Base-by-base conservation (phyloP, 2,113 vertebrate species). In the Hirundichthys speculiger region DNA sequence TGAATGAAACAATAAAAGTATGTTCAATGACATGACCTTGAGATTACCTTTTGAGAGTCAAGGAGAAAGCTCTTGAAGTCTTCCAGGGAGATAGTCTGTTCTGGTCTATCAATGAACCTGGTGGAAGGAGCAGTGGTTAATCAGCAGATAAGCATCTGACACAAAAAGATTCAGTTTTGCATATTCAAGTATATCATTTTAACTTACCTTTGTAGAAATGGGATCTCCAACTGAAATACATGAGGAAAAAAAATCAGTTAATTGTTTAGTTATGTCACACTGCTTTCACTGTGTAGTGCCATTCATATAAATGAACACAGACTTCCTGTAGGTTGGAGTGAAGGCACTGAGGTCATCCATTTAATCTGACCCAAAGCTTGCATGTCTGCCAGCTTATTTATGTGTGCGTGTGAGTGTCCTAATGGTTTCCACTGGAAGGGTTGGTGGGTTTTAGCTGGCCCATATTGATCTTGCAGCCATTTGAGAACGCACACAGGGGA, bases 1-100 rank as follows among this genome's bases (percentile, higher is more conserved):
- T 9, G 20, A 54, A n/a, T 4, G 3, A 49, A 38, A 52, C 2
- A 0, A 52, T 66, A 52, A 18, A 24, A 24, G 51, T 51, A 9
- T 43, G 9, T 2, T 47, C 25, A 13, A 21, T 9, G 4, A 54
- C n/a, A 49, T 3, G 12, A 21, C 10, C 1, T 1, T 43, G 10
- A 20, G 4, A 42, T 70, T 88, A 98, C 98, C 94, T 93, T 95
- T 85, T 99, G 98, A 87, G 88, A 93, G 12, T 98, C 95, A 40
- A 96, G 77, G 7, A 99, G 89, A 82, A 99, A 99, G 61, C 84
- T 92, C 90, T 96, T 95, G 80, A 98, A 94, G 58, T 98, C 94
- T 56, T 94, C 88, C 38, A 96, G 90, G 0, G 94, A 94, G 75
- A 98, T 90, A 73, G 82, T 94, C 73, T 93, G 93, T 64, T 98